These are phyloP conservation scores for Drosophila imparisetae DNA, from an alignment of 2,888 invertebrate species.

Conservation along the genomic window DNA sequence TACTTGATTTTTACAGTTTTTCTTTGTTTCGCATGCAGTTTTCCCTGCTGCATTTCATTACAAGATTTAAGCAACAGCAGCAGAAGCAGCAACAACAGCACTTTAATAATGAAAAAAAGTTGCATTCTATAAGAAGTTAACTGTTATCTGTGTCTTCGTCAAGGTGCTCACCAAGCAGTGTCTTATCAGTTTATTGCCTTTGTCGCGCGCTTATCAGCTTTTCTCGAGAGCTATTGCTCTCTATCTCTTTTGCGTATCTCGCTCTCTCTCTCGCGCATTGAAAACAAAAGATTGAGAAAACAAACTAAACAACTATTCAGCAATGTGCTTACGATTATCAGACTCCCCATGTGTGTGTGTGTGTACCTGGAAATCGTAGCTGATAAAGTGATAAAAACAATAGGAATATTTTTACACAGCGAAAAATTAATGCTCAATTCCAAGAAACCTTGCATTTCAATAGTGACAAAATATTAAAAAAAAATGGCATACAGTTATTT, in stretches of 20 bases:
- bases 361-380: conserved; percentile 58
- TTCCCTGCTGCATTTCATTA: conserved; percentile 56
- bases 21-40: conserved; percentile 54
- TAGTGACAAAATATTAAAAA: neutral
- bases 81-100: conserved; percentile 16
- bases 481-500: neutral
- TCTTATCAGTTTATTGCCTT: conserved; percentile 73
- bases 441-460: neutral
- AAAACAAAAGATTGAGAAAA: conserved; percentile 78
- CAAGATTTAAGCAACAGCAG: conserved; percentile 38
- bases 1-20: conserved; percentile 52
- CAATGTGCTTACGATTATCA: conserved; percentile 10
- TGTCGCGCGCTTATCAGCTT: conserved; percentile 58
- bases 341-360: conserved; percentile 11
- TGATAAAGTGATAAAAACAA: conserved; percentile 65
- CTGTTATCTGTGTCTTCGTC: conserved; percentile 32
- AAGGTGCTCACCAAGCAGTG: conserved; percentile 19
- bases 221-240: conserved; percentile 14
- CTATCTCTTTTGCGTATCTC: conserved; percentile 13
- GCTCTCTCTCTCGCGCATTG: conserved; percentile 27
- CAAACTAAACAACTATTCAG: conserved; percentile 61
- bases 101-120: conserved; percentile 31
- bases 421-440: conserved; percentile 1
- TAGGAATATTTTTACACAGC: conserved; percentile 36
- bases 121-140: conserved; percentile 30